These are phyloP conservation scores for Saguinus midas DNA, from an alignment of 2,113 vertebrate species.

Conservation along the genomic window DNA sequence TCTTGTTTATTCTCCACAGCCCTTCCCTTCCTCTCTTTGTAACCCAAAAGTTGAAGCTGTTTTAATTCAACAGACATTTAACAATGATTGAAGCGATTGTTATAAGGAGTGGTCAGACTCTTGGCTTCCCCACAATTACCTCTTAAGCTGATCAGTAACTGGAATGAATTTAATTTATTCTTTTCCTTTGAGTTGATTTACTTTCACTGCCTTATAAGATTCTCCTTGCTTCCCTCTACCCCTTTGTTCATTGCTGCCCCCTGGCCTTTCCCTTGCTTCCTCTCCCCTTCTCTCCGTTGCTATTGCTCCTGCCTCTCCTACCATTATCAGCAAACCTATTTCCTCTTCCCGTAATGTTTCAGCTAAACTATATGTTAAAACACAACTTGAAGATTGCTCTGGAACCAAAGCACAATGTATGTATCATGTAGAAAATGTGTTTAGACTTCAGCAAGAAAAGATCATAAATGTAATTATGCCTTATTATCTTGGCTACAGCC, in stretches of 20 bases:
- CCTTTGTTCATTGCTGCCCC: neutral
- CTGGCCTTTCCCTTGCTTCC: neutral
- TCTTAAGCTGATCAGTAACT: neutral
- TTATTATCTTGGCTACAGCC: neutral
- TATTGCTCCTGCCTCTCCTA: neutral
- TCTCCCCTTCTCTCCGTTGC: neutral
- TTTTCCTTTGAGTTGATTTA: neutral
- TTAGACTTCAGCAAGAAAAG: neutral
- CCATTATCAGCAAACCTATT: neutral
- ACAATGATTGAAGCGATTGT: neutral
- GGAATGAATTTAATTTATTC: neutral
- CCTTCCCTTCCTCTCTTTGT: neutral
- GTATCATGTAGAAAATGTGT: neutral
- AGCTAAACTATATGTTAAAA: neutral
- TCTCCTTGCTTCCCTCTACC: neutral
- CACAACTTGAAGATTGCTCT: neutral
- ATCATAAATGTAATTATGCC: neutral
- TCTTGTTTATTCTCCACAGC: neutral
- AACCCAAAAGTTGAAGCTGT: neutral
- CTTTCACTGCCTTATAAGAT: neutral
- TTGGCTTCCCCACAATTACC: neutral
- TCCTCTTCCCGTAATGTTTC: neutral
- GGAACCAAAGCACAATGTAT: neutral
- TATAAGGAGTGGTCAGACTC: neutral
- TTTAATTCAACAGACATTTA: constrained; percentile 12